Evolutionary conservation across 2,797 vertebrate species (phyloP).

Genomic region (Lophotriccus pileatus): DNA sequence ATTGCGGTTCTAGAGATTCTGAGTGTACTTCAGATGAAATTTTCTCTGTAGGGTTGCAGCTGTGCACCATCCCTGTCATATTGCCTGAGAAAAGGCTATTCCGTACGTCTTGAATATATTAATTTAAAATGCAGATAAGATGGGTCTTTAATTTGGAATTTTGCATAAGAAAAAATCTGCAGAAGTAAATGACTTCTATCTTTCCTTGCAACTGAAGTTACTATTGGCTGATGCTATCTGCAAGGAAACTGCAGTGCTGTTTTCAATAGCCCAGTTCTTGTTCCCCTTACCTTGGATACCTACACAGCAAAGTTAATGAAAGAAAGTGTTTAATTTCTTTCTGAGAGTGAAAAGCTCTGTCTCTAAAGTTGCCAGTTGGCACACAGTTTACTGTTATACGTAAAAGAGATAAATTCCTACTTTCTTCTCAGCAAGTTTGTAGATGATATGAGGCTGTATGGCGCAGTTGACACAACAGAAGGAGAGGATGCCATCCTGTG

Average conservation of each 20-base stretch:
- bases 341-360: not conserved
- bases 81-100: not conserved
- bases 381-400: not conserved
- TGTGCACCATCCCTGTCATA: not conserved
- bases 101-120: not conserved
- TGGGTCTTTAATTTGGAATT: not conserved
- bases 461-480: not conserved
- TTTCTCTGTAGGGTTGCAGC: not conserved
- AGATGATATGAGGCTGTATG: not conserved
- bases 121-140: not conserved
- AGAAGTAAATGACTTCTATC: not conserved
- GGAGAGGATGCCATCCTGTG: not conserved
- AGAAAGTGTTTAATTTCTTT: not conserved
- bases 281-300: not conserved
- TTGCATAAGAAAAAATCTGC: not conserved
- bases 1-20: not conserved
- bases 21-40: not conserved
- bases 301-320: not conserved
- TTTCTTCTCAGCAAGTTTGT: not conserved
- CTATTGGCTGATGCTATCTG: not conserved
- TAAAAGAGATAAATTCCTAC: not conserved
- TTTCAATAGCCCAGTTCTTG: not conserved
- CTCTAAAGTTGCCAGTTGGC: not conserved
- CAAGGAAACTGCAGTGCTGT: not conserved
- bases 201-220: not conserved